Base-by-base conservation (phyloP, 2,888 invertebrate species). In the Pseudococcus longispinus region DNA sequence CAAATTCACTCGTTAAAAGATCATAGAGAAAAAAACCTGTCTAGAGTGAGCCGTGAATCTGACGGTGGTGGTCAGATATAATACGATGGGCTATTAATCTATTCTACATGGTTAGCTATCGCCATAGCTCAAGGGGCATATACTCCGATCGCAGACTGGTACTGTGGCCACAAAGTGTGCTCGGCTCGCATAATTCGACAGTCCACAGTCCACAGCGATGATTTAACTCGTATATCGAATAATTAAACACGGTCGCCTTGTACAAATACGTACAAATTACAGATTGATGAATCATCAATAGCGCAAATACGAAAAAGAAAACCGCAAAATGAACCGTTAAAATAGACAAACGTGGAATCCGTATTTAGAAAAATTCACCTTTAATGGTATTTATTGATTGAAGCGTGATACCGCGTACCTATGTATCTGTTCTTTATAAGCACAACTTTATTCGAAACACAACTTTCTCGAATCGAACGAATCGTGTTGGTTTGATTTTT, bases 291-390 rank as follows among this genome's bases (percentile, higher is more conserved):
- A 51, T 51, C 51, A 51, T 51, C 37, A n/a, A n/a, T 37, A n/a
- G n/a, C 51, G 5, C n/a, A 15, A 46, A 51, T 51, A n/a, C 51
- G 51, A n/a, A 51, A 51, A 51, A n/a, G 51, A 65, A 65, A 65
- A 65, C 65, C 65, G 65, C 65, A 65, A 65, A 26, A 65, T 65
- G 13, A 23, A 65, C 65, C 65, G 65, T 65, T 65, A 65, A 65
- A 65, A 26, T n/a, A 23, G 6, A 23, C 20, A 4, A 9, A 46
- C 51, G 51, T 6, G 51, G 51, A 51, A 51, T 51, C 65, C 65
- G 65, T 26, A 26, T 65, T 26, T 65, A 26, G 65, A 65, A 65
- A 65, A 65, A 65, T 65, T 65, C 65, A 65, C 65, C 65, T 65
- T 65, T 65, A 65, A 65, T 65, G 65, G 65, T 26, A 65, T 26